phyloP scores from a whole-genome alignment of 1,140 invertebrate genomes.

The Coboldia fuscipes region DNA sequence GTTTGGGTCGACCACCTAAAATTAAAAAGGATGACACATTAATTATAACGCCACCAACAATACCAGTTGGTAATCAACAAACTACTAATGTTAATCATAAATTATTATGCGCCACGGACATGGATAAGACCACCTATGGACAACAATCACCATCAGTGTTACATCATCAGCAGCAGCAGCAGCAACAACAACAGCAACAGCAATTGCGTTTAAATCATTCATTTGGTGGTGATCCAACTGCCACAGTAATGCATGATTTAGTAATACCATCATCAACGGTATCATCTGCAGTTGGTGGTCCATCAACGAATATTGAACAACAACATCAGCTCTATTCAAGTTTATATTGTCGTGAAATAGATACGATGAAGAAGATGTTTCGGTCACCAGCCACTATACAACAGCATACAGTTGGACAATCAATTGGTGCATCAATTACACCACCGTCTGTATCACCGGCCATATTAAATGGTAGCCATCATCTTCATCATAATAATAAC shows the following conservation, averaged over 20 bases:
- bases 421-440: no score
- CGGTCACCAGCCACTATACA: no score
- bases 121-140: not conserved
- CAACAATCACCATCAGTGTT: not conserved
- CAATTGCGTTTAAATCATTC: no score
- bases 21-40: not conserved
- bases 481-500: no score
- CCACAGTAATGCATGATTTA: no score
- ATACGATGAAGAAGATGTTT: constrained; percentile 2
- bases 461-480: no score
- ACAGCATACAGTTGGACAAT: no score
- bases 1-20: constrained; percentile 3
- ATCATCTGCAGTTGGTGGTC: not conserved
- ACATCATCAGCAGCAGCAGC: not conserved
- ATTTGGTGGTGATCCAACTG: no score
- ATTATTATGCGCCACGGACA: not conserved
- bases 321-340: constrained; percentile 1
- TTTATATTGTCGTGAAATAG: constrained; percentile 1
- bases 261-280: no score
- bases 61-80: not conserved
- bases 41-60: not conserved
- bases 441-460: no score
- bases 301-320: not conserved
- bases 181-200: not conserved
- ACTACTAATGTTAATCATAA: not conserved